Percentiles rank a stretch among this genome's conserved stretches.
These are phyloP conservation scores for Conus betulinus DNA, from an alignment of 1,140 invertebrate genomes.

Conservation along the genomic window DNA sequence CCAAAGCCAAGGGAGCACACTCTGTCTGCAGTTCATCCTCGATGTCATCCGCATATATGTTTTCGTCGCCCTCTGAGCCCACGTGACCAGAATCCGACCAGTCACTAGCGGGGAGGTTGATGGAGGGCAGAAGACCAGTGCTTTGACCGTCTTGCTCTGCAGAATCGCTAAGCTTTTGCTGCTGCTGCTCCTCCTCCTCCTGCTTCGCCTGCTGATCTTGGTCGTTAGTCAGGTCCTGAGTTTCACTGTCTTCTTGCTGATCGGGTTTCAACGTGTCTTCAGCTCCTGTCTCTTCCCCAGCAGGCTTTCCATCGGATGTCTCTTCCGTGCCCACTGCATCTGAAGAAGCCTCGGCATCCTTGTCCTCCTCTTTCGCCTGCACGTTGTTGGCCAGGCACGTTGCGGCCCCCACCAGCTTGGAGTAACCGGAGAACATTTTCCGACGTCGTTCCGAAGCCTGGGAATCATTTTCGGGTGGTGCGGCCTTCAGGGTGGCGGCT, in stretches of 20 bases:
- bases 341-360: neutral
- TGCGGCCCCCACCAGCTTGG: neutral
- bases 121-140: neutral
- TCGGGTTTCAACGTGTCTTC: neutral
- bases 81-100: constrained; percentile 26
- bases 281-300: too few species aligned
- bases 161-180: neutral
- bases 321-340: neutral
- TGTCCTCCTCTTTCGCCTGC: neutral
- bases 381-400: neutral
- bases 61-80: neutral
- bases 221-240: neutral
- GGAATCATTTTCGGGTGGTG: neutral
- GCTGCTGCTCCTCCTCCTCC: neutral
- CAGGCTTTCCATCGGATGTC: neutral
- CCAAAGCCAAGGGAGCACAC: constrained; percentile 7
- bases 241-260: neutral
- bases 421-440: constrained; percentile 7
- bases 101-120: neutral
- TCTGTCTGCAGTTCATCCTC: neutral
- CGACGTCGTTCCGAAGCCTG: neutral
- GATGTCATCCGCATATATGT: neutral
- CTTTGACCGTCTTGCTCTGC: neutral
- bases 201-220: neutral
- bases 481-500: neutral